Evolutionary conservation across 2,113 vertebrate genomes (phyloP), one percentile per base, ranked within the genome.

Genomic region (Pycnonotus jocosus): DNA sequence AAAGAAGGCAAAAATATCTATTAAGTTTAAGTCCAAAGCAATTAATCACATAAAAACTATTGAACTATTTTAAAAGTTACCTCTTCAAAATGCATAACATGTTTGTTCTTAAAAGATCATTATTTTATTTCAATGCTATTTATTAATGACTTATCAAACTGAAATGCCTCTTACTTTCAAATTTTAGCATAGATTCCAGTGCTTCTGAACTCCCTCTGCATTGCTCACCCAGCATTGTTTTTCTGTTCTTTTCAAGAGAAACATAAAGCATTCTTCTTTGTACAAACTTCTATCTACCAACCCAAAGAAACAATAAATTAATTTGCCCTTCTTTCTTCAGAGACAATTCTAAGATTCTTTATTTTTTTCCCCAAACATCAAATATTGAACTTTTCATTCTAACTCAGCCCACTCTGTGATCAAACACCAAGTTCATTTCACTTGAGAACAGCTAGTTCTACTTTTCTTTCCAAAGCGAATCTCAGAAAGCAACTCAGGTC

Each of bases 1-100:
- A 93, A 93, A 93, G 54, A 88, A 94, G 19, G 28, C 69, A 93
- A 95, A 95, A 87, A 88, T 51, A 92, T 58, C 86, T 84, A 91
- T 77, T 93, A 71, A 48, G 42, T 93, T 97, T 87, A 81, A 95
- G 61, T 90, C 81, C 65, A 81, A 96, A 90, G 61, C 69, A 88
- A 95, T 92, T 95, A 93, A 92, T 96, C 94, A 93, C 21, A 6
- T 78, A 66, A 88, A 88, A 95, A 85, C 35, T 86, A 96, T 62
- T 96, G 93, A 92, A 90, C 66, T 93, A 71, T 91, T 97, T 97
- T 93, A 80, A 93, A 85, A 97, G 88, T 88, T 96, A 48, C 68
- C 62, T 96, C 81, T 95, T 96, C 83, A 93, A 97, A 91, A 95
- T 93, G 76, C 73, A 3, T 74, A 91, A 81, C 50, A 42, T 92